Evolutionary conservation across 2,113 vertebrate genomes (phyloP).

Genomic region (Atractosteus spatula): DNA sequence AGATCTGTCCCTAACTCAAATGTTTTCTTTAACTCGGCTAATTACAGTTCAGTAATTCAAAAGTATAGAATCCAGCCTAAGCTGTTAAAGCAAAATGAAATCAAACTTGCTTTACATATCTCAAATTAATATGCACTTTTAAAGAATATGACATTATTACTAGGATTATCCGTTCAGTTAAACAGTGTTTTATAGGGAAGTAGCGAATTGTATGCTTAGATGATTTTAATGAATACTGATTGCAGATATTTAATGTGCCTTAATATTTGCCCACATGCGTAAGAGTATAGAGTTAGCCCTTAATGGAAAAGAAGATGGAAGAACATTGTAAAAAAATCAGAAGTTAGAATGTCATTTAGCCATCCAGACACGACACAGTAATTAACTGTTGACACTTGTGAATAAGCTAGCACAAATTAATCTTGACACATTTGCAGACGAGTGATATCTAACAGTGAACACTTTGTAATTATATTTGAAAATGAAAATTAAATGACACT

Average conservation of each 20-base stretch:
- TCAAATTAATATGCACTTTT: constrained; percentile 75
- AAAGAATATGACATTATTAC: constrained; percentile 75
- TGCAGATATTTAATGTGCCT: constrained; percentile 76
- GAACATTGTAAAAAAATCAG: constrained; percentile 76
- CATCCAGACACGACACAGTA: constrained; percentile 98
- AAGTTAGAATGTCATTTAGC: constrained; percentile 97
- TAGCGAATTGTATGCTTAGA: constrained; percentile 74
- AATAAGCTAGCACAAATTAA: constrained; percentile 99
- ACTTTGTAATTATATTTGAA: constrained; percentile 99
- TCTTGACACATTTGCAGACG: constrained; percentile 99
- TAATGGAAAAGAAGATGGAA: constrained; percentile 74
- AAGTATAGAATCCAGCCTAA: constrained; percentile 39
- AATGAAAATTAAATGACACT: constrained; percentile 99
- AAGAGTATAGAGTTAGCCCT: constrained; percentile 75
- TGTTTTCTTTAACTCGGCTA: constrained; percentile 69
- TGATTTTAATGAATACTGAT: constrained; percentile 81
- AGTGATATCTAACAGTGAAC: constrained; percentile 99
- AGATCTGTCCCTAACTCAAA: constrained; percentile 62
- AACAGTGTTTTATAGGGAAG: constrained; percentile 73
- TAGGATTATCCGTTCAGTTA: constrained; percentile 78
- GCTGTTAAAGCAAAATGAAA: constrained; percentile 45
- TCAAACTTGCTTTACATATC: constrained; percentile 37
- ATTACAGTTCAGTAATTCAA: constrained; percentile 70
- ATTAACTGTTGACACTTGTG: constrained; percentile 99
- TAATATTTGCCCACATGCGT: constrained; percentile 79